Conservation (phyloP, 2,797 vertebrate species). For the Scleropages formosus region DNA sequence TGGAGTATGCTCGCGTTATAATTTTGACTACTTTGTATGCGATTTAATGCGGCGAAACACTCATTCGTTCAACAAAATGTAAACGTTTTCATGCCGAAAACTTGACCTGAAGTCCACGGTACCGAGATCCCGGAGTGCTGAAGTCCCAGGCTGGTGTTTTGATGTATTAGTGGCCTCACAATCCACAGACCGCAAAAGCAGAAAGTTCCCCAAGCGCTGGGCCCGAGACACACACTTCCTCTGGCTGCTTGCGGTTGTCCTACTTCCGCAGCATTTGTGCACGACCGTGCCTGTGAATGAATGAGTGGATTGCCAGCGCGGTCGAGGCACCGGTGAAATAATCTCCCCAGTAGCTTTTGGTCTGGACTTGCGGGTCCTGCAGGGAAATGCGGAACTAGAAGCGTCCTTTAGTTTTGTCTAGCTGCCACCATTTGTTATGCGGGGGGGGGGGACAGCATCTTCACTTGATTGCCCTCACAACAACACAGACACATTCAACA, state of each 20-base stretch:
- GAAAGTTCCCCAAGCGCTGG: background rate
- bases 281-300: conserved; percentile 12
- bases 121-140: too few species aligned
- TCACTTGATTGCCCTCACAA: background rate
- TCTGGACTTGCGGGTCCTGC: too few species aligned
- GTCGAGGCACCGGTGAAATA: background rate
- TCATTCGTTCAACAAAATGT: too few species aligned
- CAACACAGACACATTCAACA: too few species aligned
- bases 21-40: background rate
- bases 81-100: conserved; percentile 1
- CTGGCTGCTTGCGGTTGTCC: conserved; percentile 20
- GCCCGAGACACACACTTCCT: background rate
- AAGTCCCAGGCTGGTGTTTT: background rate
- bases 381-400: too few species aligned
- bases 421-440: background rate
- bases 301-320: background rate
- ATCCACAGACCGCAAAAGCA: conserved; percentile 6
- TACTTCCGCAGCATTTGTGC: conserved; percentile 13
- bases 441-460: background rate
- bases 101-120: too few species aligned
- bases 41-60: too few species aligned
- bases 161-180: background rate
- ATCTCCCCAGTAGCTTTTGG: background rate
- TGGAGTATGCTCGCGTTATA: background rate
- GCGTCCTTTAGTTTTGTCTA: background rate